Conservation (phyloP, 1,140 invertebrate genomes). For the Drosophila trapezifrons region DNA sequence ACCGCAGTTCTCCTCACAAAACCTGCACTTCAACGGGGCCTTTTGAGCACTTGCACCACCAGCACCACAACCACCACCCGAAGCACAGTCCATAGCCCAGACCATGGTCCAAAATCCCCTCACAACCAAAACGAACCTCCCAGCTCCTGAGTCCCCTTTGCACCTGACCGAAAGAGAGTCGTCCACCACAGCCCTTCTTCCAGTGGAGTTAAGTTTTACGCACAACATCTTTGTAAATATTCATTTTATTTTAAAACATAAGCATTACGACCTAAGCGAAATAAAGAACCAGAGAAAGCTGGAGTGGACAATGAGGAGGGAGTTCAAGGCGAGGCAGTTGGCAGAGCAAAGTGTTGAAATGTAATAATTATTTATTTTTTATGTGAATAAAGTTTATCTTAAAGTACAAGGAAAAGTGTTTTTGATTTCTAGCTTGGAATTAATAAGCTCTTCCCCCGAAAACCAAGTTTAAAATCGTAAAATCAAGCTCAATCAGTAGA, state of each 20-base stretch:
- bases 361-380: slow-evolving; percentile 81
- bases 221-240: slow-evolving; percentile 78
- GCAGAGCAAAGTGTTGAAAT: slow-evolving; percentile 58
- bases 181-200: slow-evolving; percentile 25
- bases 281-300: slow-evolving; percentile 22
- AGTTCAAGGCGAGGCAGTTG: slow-evolving; percentile 48
- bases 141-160: slow-evolving; percentile 41
- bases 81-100: slow-evolving; percentile 13
- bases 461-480: not conserved
- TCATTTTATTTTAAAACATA: slow-evolving; percentile 69
- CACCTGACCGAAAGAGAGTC: slow-evolving; percentile 21
- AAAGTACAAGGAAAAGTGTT: slow-evolving; percentile 51
- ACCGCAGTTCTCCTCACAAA: slow-evolving; percentile 79
- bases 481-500: not conserved
- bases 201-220: slow-evolving; percentile 62
- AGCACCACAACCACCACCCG: slow-evolving; percentile 47
- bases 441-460: not conserved
- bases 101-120: slow-evolving; percentile 21
- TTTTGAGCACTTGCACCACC: slow-evolving; percentile 74
- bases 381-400: slow-evolving; percentile 80
- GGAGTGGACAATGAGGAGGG: slow-evolving; percentile 15
- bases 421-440: not conserved
- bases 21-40: slow-evolving; percentile 74
- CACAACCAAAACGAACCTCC: slow-evolving; percentile 30
- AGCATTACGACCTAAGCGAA: slow-evolving; percentile 57